Percentiles rank a stretch among this genome's conserved stretches.
Evolutionary conservation across 2,888 invertebrate genomes (phyloP).

Genomic region (Drosophila flavopinicola): DNA sequence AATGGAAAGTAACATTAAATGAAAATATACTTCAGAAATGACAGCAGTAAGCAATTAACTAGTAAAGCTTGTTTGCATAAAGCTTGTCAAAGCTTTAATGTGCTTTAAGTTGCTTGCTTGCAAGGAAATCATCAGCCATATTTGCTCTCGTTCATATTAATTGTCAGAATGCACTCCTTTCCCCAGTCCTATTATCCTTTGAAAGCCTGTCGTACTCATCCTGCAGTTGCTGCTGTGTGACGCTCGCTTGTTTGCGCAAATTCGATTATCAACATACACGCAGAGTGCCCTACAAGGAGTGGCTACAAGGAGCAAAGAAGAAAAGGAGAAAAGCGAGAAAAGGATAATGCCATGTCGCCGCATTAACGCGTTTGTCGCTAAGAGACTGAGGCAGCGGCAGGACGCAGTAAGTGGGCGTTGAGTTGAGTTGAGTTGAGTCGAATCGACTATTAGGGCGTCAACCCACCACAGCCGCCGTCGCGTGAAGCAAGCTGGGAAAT

Average conservation of each 20-base stretch:
- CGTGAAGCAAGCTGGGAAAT: slow-evolving; percentile 64
- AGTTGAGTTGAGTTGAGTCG: slow-evolving; percentile 10
- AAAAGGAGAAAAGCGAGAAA: slow-evolving; percentile 8
- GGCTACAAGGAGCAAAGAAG: slow-evolving; percentile 5
- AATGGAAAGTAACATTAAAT: too few relatives aligned
- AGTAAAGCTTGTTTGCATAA: background rate
- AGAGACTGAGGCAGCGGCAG: background rate
- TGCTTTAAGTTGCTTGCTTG: background rate
- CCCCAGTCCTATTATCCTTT: slow-evolving; percentile 22
- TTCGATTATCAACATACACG: slow-evolving; percentile 77
- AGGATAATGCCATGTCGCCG: slow-evolving; percentile 71
- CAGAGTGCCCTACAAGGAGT: slow-evolving; percentile 23
- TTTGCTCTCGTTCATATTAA: slow-evolving; percentile 23
- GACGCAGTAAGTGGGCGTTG: slow-evolving; percentile 16
- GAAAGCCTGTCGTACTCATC: slow-evolving; percentile 8
- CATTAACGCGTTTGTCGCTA: slow-evolving; percentile 51
- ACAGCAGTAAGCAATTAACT: background rate
- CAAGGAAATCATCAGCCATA: background rate
- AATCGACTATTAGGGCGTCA: slow-evolving; percentile 1
- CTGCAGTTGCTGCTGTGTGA: slow-evolving; percentile 37
- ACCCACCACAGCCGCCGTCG: slow-evolving; percentile 22
- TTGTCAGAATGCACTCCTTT: slow-evolving; percentile 32
- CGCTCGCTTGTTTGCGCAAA: slow-evolving; percentile 74
- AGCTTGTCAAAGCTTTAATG: background rate
- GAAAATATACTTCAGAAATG: too few relatives aligned